phyloP scores from a whole-genome alignment of 2,888 invertebrate species.

The Mayetiola destructor region DNA sequence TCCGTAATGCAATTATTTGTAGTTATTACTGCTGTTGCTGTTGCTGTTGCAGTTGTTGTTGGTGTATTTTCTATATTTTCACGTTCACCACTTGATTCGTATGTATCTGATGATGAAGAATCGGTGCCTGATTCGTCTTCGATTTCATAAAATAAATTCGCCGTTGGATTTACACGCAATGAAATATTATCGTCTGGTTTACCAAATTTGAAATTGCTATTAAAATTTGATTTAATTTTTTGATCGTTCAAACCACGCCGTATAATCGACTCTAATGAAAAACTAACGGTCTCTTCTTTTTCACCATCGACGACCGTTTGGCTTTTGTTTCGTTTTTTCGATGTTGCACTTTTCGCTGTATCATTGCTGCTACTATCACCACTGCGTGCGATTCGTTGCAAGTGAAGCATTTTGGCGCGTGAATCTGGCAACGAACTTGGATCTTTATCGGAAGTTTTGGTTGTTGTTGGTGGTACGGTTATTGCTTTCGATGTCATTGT shows the following conservation, averaged over 20 bases:
- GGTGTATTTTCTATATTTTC: not conserved
- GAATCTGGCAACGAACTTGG: not conserved
- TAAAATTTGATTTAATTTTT: not conserved
- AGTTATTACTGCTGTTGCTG: not conserved
- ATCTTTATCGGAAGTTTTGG: not conserved
- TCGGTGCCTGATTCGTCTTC: not conserved
- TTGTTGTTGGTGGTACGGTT: not conserved
- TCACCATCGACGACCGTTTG: not conserved
- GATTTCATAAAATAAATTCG: slow-evolving; percentile 5
- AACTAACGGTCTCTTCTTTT: slow-evolving; percentile 3
- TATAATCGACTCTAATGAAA: slow-evolving; percentile 2
- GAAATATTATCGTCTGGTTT: not conserved
- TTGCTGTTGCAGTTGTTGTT: not conserved
- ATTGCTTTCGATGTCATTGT: not conserved
- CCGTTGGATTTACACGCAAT: slow-evolving; percentile 3
- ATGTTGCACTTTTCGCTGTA: not conserved
- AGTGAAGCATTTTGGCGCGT: not conserved
- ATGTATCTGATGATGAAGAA: not conserved
- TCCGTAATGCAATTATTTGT: not conserved
- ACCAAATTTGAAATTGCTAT: slow-evolving; percentile 11
- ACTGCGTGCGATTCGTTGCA: not conserved
- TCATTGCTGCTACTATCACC: not conserved
- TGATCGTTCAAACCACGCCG: not conserved
- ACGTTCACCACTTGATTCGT: slow-evolving; percentile 1
- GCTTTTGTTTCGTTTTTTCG: slow-evolving; percentile 4